Evolutionary conservation across 2,888 invertebrate species (phyloP), one percentile per base, ranked within the genome.

Genomic region (Phlogophora meticulosa): DNA sequence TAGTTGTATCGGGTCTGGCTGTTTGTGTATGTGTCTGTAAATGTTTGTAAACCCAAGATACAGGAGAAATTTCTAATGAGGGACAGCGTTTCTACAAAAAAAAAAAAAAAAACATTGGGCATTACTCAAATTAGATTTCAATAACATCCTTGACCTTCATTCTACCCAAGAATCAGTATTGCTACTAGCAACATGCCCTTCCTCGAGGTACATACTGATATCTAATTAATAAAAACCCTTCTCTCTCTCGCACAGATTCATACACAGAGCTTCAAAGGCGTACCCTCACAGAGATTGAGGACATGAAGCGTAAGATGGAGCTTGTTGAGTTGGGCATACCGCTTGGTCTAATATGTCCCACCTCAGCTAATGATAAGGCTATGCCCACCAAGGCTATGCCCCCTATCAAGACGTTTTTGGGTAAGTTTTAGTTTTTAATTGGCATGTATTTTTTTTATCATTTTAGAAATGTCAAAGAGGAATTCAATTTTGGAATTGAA

Each of bases 311-410:
- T 2, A 94, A 95, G 71, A 93, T 94, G 94, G 95, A 95, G 67
- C 80, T 96, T 17, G 92, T 94, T 0, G 95, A 95, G 7, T 82
- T 95, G 0, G 95, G 95, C 0, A 95, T 96, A 56, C 95, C 95
- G 0, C 84, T 96, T 0, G 95, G 95, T 0, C 87, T 96, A 5
- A 94, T 95, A n/a, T 93, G 94, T 48, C 94, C 95, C 0, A 87
- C 87, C 0, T 82, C 92, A 0, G 83, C 87, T 38, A 92, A 88
- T 43, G 93, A 93, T 11, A 93, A 92, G 63, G 94, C 93, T 0
- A 95, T 95, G 95, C 95, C 95, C 0, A 95, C 95, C 0, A 95
- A 95, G 66, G 95, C 95, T 17, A 95, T 95, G 95, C 95, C 95
- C 0, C 95, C 95, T 0, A 95, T 95, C 51, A 95, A 95, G 71